Conservation (phyloP, 2,888 invertebrate species). For the Caenorhabditis sp. region DNA sequence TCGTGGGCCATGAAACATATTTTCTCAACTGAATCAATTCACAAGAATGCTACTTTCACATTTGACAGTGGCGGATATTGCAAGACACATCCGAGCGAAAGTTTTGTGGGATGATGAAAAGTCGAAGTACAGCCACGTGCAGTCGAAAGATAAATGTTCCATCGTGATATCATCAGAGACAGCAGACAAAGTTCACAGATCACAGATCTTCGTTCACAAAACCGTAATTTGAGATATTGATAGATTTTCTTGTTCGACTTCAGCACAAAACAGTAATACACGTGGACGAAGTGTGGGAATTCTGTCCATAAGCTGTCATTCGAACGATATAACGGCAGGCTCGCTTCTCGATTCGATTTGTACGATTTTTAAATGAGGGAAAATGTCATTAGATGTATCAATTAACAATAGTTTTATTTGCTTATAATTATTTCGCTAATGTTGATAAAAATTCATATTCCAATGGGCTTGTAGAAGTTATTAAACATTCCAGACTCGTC, state of each 20-base stretch:
- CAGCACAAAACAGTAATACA: not conserved
- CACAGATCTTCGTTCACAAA: conserved; percentile 48
- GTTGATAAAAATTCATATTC: too few relatives aligned
- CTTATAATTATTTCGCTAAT: too few relatives aligned
- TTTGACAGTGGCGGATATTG: too few relatives aligned
- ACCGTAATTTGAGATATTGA: not conserved
- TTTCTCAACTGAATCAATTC: too few relatives aligned
- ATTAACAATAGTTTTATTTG: too few relatives aligned
- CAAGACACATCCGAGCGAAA: too few relatives aligned
- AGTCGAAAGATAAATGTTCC: conserved; percentile 20
- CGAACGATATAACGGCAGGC: not conserved
- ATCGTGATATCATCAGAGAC: conserved; percentile 14
- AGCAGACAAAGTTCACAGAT: conserved; percentile 24
- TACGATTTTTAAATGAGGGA: too few relatives aligned
- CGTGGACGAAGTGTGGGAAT: not conserved
- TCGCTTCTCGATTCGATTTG: not conserved
- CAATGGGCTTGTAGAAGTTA: too few relatives aligned
- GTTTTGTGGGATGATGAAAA: not conserved
- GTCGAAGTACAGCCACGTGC: conserved; percentile 6
- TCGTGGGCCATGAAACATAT: too few relatives aligned
- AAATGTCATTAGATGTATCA: too few relatives aligned
- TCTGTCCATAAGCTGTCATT: not conserved
- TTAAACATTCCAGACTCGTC: too few relatives aligned
- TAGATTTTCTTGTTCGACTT: not conserved
- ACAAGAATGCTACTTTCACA: not conserved